These are phyloP conservation scores for Megaleporinus macrocephalus DNA, from an alignment of 2,113 vertebrate genomes.

Conservation along the genomic window DNA sequence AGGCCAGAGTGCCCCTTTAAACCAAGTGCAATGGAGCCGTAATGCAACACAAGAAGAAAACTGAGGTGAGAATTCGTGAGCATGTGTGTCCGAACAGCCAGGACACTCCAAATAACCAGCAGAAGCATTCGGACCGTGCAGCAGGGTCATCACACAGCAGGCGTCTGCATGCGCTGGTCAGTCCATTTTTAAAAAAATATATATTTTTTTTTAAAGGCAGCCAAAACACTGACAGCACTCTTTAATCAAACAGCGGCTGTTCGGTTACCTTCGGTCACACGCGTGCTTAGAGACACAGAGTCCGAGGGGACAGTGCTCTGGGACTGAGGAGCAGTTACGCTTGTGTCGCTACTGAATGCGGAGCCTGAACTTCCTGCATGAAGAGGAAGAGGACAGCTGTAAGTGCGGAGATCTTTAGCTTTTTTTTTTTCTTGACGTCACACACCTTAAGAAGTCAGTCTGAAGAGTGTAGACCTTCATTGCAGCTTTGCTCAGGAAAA, in stretches of 20 bases:
- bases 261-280: conserved; percentile 82
- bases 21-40: background rate
- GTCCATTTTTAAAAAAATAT: background rate
- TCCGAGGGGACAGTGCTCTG: conserved; percentile 81
- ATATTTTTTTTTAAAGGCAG: no score
- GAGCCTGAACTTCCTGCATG: conserved; percentile 84
- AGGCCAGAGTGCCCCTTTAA: background rate
- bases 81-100: background rate
- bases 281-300: conserved; percentile 79
- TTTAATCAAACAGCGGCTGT: background rate
- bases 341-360: conserved; percentile 81
- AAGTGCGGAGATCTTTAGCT: background rate
- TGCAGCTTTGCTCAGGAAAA: background rate
- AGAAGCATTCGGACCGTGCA: background rate
- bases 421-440: background rate
- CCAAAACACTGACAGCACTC: conserved; percentile 20
- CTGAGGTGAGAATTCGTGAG: no score
- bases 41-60: background rate
- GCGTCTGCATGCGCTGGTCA: background rate
- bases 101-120: background rate
- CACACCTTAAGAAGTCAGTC: background rate
- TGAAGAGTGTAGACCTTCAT: background rate
- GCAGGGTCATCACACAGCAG: background rate
- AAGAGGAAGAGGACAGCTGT: conserved; percentile 63
- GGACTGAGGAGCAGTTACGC: conserved; percentile 74